Base-by-base conservation (phyloP, 2,888 invertebrate species). In the Pristionchus arcanus region DNA sequence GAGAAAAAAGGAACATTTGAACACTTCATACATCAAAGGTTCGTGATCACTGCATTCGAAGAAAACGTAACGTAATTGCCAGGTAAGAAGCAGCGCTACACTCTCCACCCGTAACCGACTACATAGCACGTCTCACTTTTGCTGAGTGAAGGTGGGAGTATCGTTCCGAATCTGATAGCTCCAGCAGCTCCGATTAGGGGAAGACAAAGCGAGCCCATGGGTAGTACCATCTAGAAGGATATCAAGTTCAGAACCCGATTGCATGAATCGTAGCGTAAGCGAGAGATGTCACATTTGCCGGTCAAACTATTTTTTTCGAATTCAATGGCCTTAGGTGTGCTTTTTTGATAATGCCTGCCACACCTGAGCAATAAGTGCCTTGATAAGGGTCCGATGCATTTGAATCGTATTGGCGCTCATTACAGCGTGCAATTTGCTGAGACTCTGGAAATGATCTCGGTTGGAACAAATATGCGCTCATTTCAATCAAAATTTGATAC, bases 361-460 rank as follows among this genome's bases (percentile, higher is more conserved):
- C 42, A 77, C 77, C 77, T 77, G 77, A 2, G 77, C 77, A 1
- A 77, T 9, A 0, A 77, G 42, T 49, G 77, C 77, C 13, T 77
- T 77, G 25, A 77, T 77, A 21, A 77, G 42, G 0, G 77, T 77
- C 1, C 25, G 37, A 34, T 77, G 77, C 77, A 77, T 77, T 25
- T 37, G 37, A 77, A 77, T 77, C n/a, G 77, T 42, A 42, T 77
- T 77, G 5, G 77, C 77, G n/a, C 77, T 77, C 77, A 77, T 77
- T 9, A 77, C 77, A 0, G 42, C 19, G 15, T 49, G 77, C 1
- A 74, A 37, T 21, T 25, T 15, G 7, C 15, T 31, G 19, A 74
- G 74, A 16, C 1, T 74, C 74, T 74, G 74, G 2, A 37, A 37
- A 13, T 11, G 42, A 49, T 49, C n/a, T 4, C 31, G 5, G 11